phyloP scores from a whole-genome alignment of 1,140 invertebrate species.

The Pogonomyrmex barbatus region DNA sequence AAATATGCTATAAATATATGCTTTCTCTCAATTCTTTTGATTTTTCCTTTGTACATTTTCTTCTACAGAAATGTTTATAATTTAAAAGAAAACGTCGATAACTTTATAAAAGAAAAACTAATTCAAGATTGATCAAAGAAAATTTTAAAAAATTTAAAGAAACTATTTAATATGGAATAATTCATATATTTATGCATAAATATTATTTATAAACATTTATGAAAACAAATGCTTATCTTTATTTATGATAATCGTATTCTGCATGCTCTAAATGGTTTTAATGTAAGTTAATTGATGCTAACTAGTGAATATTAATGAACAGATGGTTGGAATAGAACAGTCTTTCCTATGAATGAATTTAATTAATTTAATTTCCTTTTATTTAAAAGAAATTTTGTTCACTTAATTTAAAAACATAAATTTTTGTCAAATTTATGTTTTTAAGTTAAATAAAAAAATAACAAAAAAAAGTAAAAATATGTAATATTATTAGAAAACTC shows the following conservation, averaged over 20 bases:
- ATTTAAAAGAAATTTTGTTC: neutral
- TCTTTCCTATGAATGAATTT: slow-evolving; percentile 12
- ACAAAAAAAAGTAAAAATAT: neutral
- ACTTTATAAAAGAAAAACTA: slow-evolving; percentile 14
- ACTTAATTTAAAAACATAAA: slow-evolving; percentile 11
- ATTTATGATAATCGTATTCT: neutral
- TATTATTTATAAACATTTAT: neutral
- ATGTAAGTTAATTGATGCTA: slow-evolving; percentile 63
- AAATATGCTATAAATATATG: neutral
- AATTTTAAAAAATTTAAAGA: neutral
- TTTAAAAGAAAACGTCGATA: neutral
- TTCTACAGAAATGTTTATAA: neutral
- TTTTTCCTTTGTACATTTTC: neutral
- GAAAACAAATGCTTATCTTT: neutral
- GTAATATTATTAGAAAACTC: neutral
- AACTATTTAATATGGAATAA: neutral
- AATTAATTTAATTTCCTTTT: slow-evolving; percentile 10
- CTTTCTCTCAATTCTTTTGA: neutral
- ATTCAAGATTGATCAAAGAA: neutral
- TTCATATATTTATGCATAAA: slow-evolving; percentile 2
- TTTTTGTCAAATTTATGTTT: neutral
- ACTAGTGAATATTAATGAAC: slow-evolving; percentile 62
- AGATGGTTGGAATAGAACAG: neutral
- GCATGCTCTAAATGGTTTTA: slow-evolving; percentile 26
- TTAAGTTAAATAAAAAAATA: no score